Evolutionary conservation across 1,140 invertebrate species (phyloP).

Genomic region (Saccostrea cuccullata): DNA sequence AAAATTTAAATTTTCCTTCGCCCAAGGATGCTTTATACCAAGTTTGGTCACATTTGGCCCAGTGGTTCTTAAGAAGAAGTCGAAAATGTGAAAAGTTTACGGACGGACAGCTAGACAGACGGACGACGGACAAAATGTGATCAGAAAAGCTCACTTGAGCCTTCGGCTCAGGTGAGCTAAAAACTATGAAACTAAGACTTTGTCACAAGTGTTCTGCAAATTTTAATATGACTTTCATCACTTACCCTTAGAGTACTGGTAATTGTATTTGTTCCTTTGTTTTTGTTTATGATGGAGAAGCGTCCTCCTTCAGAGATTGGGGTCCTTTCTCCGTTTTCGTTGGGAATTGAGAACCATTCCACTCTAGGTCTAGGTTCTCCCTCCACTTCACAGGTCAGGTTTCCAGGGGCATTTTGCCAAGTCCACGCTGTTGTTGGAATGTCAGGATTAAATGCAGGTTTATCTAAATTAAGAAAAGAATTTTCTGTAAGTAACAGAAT

Average conservation of each 20-base stretch:
- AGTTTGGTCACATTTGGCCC: too few species aligned
- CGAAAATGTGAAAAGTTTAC: too few species aligned
- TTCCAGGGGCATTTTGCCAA: constrained; percentile 18
- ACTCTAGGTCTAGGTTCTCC: constrained; percentile 1
- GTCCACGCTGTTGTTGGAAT: not conserved
- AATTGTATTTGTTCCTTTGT: not conserved
- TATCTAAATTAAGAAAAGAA: not conserved
- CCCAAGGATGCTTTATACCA: too few species aligned
- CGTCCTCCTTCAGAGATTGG: not conserved
- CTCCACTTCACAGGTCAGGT: constrained; percentile 8
- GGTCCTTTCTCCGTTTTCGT: constrained; percentile 8
- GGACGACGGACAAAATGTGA: too few species aligned
- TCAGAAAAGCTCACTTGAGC: too few species aligned
- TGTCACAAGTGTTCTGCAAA: not conserved
- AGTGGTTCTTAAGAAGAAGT: too few species aligned
- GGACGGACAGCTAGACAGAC: too few species aligned
- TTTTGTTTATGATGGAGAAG: not conserved
- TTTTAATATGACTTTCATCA: not conserved
- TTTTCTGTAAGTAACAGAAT: not conserved
- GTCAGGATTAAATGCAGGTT: constrained; percentile 20
- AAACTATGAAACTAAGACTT: not conserved
- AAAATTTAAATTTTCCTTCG: too few species aligned
- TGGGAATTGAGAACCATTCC: not conserved
- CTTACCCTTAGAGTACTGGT: constrained; percentile 1
- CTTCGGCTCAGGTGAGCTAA: too few species aligned